These are phyloP conservation scores for Paramormyrops hopkinsi DNA, from an alignment of 2,797 vertebrate genomes.

Conservation along the genomic window DNA sequence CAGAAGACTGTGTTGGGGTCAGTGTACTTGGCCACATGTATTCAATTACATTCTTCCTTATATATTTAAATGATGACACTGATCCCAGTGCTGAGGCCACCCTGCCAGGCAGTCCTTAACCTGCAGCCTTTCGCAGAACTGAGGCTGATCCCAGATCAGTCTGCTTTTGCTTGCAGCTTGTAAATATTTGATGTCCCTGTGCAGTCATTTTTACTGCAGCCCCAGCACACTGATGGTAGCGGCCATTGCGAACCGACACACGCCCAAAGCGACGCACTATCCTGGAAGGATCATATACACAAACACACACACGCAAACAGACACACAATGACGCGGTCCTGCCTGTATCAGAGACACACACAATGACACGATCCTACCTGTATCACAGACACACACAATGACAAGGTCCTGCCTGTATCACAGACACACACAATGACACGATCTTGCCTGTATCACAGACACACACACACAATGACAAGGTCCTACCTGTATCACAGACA, in stretches of 20 bases:
- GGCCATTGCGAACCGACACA: conserved; percentile 52
- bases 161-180: background rate
- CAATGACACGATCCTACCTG: background rate
- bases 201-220: background rate
- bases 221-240: conserved; percentile 54
- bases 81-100: background rate
- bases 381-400: background rate
- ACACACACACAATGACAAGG: background rate
- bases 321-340: background rate
- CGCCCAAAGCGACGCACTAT: background rate
- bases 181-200: conserved; percentile 5
- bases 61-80: background rate
- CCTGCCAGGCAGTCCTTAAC: background rate
- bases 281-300: too few species aligned
- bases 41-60: background rate
- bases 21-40: background rate
- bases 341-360: background rate
- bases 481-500: background rate
- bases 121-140: background rate
- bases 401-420: background rate
- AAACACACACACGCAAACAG: too few species aligned
- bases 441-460: background rate
- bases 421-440: background rate
- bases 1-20: background rate
- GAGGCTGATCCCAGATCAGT: background rate